phyloP scores from a whole-genome alignment of 2,888 invertebrate species.

The Agelastica alni region DNA sequence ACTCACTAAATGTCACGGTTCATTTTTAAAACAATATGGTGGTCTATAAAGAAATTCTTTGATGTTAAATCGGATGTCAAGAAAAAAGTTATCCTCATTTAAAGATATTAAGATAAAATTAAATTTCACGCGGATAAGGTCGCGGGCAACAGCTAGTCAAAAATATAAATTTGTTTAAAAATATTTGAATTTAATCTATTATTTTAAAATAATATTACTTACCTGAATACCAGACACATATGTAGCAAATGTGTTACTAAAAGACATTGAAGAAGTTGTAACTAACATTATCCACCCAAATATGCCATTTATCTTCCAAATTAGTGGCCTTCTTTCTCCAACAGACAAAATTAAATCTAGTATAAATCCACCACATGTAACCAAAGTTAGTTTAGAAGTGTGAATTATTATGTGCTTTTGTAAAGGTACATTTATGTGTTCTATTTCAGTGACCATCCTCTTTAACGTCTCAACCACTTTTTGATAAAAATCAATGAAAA shows the following conservation, averaged over 20 bases:
- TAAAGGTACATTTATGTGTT: slow-evolving; percentile 25
- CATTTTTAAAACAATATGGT: too few relatives aligned
- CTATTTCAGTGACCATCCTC: slow-evolving; percentile 7
- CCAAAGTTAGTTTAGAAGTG: slow-evolving; percentile 23
- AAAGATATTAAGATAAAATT: too few relatives aligned
- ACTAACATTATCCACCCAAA: slow-evolving; percentile 41
- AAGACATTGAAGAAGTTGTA: slow-evolving; percentile 28
- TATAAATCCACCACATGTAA: slow-evolving; percentile 36
- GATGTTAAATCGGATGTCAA: too few relatives aligned
- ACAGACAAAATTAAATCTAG: slow-evolving; percentile 37
- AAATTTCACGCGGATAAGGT: too few relatives aligned
- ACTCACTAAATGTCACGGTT: too few relatives aligned
- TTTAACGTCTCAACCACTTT: slow-evolving; percentile 8
- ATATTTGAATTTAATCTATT: too few relatives aligned
- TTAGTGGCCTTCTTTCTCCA: slow-evolving; percentile 25
- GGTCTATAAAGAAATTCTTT: too few relatives aligned
- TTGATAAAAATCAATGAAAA: slow-evolving; percentile 15
- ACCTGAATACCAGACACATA: slow-evolving; percentile 30
- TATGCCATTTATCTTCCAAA: slow-evolving; percentile 38
- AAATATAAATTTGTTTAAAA: too few relatives aligned
- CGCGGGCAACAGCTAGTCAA: too few relatives aligned
- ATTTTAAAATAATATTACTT: too few relatives aligned
- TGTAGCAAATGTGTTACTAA: slow-evolving; percentile 23
- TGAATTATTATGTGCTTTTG: slow-evolving; percentile 25
- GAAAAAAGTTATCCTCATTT: too few relatives aligned